Conservation (phyloP, 2,888 invertebrate genomes). For the Lasioglossum marginatum region DNA sequence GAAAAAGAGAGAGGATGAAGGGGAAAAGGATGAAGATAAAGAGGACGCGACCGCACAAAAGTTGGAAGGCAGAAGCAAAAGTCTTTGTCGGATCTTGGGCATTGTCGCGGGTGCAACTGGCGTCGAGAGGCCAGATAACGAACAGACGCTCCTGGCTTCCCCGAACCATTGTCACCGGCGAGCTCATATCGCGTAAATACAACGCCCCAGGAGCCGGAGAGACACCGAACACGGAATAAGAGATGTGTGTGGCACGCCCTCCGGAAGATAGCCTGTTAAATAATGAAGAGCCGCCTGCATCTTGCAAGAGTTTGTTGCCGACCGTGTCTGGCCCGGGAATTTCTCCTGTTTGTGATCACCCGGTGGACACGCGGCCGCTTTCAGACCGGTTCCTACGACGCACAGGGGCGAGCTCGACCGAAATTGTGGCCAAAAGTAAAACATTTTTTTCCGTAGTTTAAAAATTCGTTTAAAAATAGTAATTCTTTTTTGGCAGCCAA, state of each 20-base stretch:
- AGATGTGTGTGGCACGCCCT: neutral
- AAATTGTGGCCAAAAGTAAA: too few species aligned
- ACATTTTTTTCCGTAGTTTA: too few species aligned
- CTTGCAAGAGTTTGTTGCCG: neutral
- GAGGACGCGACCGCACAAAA: conserved; percentile 1
- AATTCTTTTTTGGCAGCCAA: too few species aligned
- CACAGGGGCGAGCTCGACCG: too few species aligned
- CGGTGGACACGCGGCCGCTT: too few species aligned
- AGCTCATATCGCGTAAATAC: conserved; percentile 39
- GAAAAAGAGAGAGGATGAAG: neutral
- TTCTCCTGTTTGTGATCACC: too few species aligned
- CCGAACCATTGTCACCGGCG: conserved; percentile 11
- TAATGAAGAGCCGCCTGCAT: neutral
- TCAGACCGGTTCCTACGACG: too few species aligned
- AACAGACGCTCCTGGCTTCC: conserved; percentile 34
- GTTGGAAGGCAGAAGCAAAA: conserved; percentile 9
- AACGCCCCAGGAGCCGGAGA: neutral
- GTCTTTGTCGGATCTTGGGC: conserved; percentile 47
- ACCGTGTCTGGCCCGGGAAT: neutral
- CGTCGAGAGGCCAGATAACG: conserved; percentile 44
- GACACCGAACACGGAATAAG: neutral
- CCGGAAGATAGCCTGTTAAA: neutral
- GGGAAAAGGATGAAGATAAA: conserved; percentile 1
- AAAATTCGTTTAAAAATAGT: too few species aligned
- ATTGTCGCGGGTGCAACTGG: conserved; percentile 47